Evolutionary conservation across 64 coral and sea anemone genomes (phyloP).

Genomic region (Porites lutea): DNA sequence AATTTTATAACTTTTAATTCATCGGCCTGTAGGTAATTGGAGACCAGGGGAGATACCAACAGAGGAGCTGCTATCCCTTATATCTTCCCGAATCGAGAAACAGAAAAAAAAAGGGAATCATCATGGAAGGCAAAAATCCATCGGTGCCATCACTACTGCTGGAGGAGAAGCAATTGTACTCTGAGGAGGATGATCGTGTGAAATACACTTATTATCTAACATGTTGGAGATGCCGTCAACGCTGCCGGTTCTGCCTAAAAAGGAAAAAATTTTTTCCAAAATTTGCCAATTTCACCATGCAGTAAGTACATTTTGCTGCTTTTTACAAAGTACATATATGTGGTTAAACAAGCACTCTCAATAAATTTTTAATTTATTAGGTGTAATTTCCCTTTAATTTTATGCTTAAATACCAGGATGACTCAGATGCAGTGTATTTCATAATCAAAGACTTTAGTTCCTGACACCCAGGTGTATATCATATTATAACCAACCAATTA

Average conservation of each 20-base stretch:
- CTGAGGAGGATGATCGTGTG: constrained; percentile 13
- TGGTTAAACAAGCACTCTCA: no score
- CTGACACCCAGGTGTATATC: no score
- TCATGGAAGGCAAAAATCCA: neutral
- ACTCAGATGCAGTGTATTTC: no score
- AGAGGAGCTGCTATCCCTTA: neutral
- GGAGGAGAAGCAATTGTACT: neutral
- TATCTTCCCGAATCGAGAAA: constrained; percentile 29
- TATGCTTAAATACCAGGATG: no score
- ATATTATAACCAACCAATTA: no score
- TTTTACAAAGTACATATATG: no score
- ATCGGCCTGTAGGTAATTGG: neutral
- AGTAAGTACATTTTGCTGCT: constrained; percentile 10
- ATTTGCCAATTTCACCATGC: neutral
- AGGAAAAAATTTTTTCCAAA: neutral
- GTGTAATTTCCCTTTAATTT: no score
- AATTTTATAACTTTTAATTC: no score
- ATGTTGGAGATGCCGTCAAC: constrained; percentile 8
- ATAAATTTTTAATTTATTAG: no score
- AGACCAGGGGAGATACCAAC: neutral
- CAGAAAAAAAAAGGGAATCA: neutral
- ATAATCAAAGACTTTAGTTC: no score
- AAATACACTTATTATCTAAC: neutral
- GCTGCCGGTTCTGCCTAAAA: constrained; percentile 4
- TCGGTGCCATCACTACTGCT: neutral